phyloP scores from a whole-genome alignment of 1,140 invertebrate genomes.

The Drosophila jambulina region DNA sequence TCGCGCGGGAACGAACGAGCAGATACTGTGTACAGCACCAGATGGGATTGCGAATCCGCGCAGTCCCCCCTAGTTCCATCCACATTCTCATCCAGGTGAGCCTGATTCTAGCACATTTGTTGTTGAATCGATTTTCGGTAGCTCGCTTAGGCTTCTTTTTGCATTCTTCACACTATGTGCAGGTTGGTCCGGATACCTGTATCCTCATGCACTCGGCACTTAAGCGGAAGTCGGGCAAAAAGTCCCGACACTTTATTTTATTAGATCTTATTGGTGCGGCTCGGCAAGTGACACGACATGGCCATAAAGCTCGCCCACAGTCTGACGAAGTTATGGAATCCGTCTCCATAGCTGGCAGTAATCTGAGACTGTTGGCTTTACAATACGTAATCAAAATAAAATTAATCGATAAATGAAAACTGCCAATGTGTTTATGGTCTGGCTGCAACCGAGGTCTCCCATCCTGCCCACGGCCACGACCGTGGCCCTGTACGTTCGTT shows the following conservation, averaged over 20 bases:
- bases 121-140: constrained; percentile 36
- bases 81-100: constrained; percentile 6
- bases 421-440: no score
- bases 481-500: constrained; percentile 25
- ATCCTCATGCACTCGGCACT: constrained; percentile 34
- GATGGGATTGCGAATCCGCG: background rate
- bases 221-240: constrained; percentile 38
- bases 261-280: constrained; percentile 61
- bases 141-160: constrained; percentile 38
- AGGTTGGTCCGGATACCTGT: background rate
- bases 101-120: constrained; percentile 11
- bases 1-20: background rate
- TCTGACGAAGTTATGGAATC: constrained; percentile 27
- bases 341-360: constrained; percentile 27
- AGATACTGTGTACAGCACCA: constrained; percentile 15
- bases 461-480: background rate
- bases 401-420: background rate
- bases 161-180: constrained; percentile 53
- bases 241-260: constrained; percentile 74
- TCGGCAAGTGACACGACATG: constrained; percentile 22
- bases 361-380: background rate
- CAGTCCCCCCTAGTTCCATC: background rate
- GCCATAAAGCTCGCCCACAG: constrained; percentile 27
- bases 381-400: background rate
- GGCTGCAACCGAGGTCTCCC: background rate